phyloP scores from a whole-genome alignment of 2,888 invertebrate species.

The Morpho achilles region DNA sequence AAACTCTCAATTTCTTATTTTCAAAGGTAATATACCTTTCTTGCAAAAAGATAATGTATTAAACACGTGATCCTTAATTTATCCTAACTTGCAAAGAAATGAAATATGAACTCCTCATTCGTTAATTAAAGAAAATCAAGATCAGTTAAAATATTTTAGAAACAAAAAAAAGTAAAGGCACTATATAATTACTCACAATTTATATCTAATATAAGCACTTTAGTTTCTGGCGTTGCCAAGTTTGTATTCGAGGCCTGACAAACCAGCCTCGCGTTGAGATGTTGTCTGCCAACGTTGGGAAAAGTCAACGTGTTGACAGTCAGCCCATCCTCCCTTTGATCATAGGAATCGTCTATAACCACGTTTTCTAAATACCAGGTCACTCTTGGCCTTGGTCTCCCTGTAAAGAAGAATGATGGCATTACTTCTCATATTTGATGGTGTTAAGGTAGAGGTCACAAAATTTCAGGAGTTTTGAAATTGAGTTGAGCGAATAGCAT shows the following conservation, averaged over 20 bases:
- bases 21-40: no score
- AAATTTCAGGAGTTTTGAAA: no score
- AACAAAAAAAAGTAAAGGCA: neutral
- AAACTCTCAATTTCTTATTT: no score
- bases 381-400: slow-evolving; percentile 87
- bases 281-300: slow-evolving; percentile 89
- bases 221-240: slow-evolving; percentile 87
- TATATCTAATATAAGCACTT: slow-evolving; percentile 89
- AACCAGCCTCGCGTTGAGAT: slow-evolving; percentile 89
- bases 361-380: slow-evolving; percentile 92
- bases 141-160: neutral
- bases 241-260: slow-evolving; percentile 94
- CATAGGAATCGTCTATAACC: slow-evolving; percentile 90
- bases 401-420: slow-evolving; percentile 51
- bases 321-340: slow-evolving; percentile 82
- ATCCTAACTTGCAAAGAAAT: no score
- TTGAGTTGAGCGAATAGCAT: no score
- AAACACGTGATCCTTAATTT: no score
- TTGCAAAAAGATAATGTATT: no score
- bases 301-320: slow-evolving; percentile 90
- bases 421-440: neutral
- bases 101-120: no score
- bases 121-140: no score
- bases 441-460: no score
- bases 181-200: slow-evolving; percentile 84